Evolutionary conservation across 1,140 invertebrate genomes (phyloP), one percentile per base, ranked within the genome.

Genomic region (Drosophila nannoptera): DNA sequence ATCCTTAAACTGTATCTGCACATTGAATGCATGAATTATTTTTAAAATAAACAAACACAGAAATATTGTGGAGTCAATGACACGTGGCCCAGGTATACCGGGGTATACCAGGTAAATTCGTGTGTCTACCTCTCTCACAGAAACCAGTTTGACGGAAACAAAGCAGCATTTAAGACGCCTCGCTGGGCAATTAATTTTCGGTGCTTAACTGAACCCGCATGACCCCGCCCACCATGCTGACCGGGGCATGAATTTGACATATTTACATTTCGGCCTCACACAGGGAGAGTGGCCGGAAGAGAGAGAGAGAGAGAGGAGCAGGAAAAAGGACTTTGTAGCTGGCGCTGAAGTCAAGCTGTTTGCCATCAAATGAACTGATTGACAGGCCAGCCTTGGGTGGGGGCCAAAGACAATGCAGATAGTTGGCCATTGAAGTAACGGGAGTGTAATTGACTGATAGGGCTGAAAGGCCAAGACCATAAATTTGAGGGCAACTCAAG

Each of bases 101-200:
- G 12, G 40, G 4, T 14, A 42, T 58, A 33, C 38, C 68, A 73
- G 66, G 65, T 69, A 73, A 64, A 69, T 32, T 54, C 50, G 42
- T 55, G 59, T 55, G 29, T 63, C 49, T 70, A 33, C 46, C 35
- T 40, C 8, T 7, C 22, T 33, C 14, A 5, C 42, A n/a, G 42
- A 66, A 69, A 73, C 56, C 56, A 52, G 53, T 69, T 69, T 69
- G 12, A 29, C 32, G 12, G 31, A 63, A 54, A 86, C 73, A 86
- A 75, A 65, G 64, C 54, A 33, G 56, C 43, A 73, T 77, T 86
- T 60, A 36, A 64, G 71, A 73, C 60, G 81, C 81, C 43, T 63
- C 69, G 81, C 75, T 86, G 65, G 72, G 60, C 74, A 77, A 75
- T 75, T 86, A 83, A 87, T 61, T 63, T 49, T 67, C 67, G 59